A percentile compares a stretch with the other conserved stretches of the same genome.
Conservation (phyloP, 2,888 invertebrate species). For the Drosophila mayaguana region DNA sequence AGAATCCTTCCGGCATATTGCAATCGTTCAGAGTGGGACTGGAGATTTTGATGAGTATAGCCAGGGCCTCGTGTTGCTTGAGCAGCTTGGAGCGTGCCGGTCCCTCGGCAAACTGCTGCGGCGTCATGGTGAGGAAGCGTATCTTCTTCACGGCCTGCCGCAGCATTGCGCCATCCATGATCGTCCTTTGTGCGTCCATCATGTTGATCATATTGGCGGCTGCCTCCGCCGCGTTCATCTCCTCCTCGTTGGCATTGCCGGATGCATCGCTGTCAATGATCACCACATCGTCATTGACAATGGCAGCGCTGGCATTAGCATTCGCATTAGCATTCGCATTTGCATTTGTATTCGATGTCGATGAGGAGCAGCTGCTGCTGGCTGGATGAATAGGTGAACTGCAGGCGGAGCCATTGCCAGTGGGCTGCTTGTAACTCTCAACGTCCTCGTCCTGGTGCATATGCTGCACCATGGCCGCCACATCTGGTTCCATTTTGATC, state of each 20-base stretch:
- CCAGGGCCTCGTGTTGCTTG: conserved; percentile 91
- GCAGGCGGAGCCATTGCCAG: conserved; percentile 15
- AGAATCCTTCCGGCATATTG: conserved; percentile 91
- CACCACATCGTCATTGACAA: conserved; percentile 72
- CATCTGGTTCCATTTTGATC: conserved; percentile 83
- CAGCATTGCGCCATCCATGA: conserved; percentile 84
- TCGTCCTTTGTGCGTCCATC: conserved; percentile 80
- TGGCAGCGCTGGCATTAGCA: not conserved
- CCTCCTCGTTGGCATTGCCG: conserved; percentile 56
- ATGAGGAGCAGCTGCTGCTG: conserved; percentile 7
- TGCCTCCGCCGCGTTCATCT: conserved; percentile 52
- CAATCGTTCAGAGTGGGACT: conserved; percentile 89
- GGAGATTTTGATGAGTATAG: conserved; percentile 93
- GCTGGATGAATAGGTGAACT: conserved; percentile 25
- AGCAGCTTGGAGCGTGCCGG: conserved; percentile 91
- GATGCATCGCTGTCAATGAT: conserved; percentile 81
- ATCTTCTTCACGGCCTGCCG: conserved; percentile 91
- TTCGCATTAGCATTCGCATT: not conserved
- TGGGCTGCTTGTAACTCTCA: conserved; percentile 42
- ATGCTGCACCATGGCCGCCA: conserved; percentile 80
- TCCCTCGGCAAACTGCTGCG: conserved; percentile 93
- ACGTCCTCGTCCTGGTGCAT: conserved; percentile 72
- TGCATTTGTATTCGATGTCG: conserved; percentile 22
- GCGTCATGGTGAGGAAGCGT: conserved; percentile 91
- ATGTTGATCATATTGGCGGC: conserved; percentile 74